These are phyloP conservation scores for Drosophila orosa DNA, from an alignment of 1,140 invertebrate species.

Conservation along the genomic window DNA sequence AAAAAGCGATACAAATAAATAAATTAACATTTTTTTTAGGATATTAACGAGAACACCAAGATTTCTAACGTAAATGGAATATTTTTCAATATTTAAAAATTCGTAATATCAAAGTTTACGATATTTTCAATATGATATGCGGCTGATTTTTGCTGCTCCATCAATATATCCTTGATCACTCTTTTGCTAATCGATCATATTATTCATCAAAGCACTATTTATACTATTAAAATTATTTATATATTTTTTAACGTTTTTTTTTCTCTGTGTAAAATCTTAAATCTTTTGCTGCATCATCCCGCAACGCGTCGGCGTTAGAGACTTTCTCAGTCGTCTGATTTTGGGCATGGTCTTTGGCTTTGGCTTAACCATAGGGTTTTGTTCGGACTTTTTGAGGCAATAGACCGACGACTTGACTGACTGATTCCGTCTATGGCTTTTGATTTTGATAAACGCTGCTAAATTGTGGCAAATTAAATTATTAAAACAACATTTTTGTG, in stretches of 20 bases:
- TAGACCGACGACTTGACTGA: slow-evolving; percentile 43
- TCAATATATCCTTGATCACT: background rate
- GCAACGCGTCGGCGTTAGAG: slow-evolving; percentile 55
- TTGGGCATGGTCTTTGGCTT: slow-evolving; percentile 17
- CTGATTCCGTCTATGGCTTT: slow-evolving; percentile 66
- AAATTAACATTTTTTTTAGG: too few species aligned
- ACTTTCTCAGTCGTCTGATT: slow-evolving; percentile 38
- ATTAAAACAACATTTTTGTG: slow-evolving; percentile 80
- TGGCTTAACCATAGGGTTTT: slow-evolving; percentile 24
- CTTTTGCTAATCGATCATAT: too few species aligned
- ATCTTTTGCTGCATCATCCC: slow-evolving; percentile 64
- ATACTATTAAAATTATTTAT: too few species aligned
- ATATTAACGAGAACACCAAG: too few species aligned
- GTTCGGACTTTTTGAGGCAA: slow-evolving; percentile 29
- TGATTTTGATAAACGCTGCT: slow-evolving; percentile 82
- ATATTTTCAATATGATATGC: too few species aligned
- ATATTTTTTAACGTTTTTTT: background rate
- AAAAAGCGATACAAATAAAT: too few species aligned
- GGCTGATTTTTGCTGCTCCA: too few species aligned
- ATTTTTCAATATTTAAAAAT: too few species aligned
- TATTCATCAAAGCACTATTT: too few species aligned
- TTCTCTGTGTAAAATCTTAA: slow-evolving; percentile 6
- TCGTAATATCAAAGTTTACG: too few species aligned
- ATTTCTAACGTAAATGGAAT: too few species aligned
- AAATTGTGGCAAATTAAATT: slow-evolving; percentile 84